Base-by-base conservation (phyloP, 2,888 invertebrate genomes). In the Pristionchus entomophagus region DNA sequence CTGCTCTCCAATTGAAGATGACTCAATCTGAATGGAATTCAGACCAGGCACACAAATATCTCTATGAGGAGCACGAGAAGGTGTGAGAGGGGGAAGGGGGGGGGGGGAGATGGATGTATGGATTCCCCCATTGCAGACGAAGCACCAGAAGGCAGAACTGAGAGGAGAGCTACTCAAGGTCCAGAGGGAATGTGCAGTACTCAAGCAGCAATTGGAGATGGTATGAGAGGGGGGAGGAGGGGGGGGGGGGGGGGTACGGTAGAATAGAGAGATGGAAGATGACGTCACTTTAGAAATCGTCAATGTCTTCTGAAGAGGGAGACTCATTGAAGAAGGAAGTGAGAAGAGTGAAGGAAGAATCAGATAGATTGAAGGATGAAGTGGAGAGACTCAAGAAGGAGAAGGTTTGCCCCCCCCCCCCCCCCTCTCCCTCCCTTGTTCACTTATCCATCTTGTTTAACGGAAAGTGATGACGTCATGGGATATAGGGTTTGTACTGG, bases 121-220 rank as follows among this genome's bases (percentile, higher is more conserved):
- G 22, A 65, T 41, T n/a, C 17, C 0, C n/a, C 26, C 26, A 6
- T n/a, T 73, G 22, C 65, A 84, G 83, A 65, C 45, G 65, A 84
- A 84, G 22, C 49, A 65, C 8, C 83, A 84, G 49, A 84, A 84
- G 83, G 83, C 83, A 45, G 65, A 84, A 29, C 19, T 84, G 83
- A 62, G 83, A 77, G 73, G 53, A 51, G 73, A 85, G 53, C 56
- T 77, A 29, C n/a, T 85, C 26, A 53, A 85, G 45, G 10, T 85
- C 2, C 29, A 77, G 41, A 85, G 77, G 65, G 85, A 85, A 41
- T 45, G 38, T 73, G 85, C 85, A 8, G 49, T 77, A 14, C 17
- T 77, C n/a, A 85, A 51, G 38, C 62, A 85, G 41, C 35, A 56
- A 38, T 19, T 85, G 73, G 56, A 73, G 26, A 85, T 69, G 77